Evolutionary conservation across 2,113 vertebrate genomes (phyloP).

Genomic region (Notothenia coriiceps): DNA sequence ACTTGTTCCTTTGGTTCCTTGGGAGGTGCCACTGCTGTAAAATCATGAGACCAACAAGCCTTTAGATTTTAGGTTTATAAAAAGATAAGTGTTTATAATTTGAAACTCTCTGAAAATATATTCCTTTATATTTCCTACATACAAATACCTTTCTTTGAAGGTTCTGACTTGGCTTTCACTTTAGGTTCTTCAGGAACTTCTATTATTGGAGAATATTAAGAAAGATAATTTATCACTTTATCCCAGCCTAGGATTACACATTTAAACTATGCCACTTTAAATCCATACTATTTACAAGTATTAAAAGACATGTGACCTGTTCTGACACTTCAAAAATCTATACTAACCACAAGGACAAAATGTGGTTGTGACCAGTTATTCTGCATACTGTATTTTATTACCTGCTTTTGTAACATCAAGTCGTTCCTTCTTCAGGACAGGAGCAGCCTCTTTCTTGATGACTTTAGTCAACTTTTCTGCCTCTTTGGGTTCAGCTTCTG

Average conservation of each 20-base stretch:
- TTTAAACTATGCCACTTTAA: too few species aligned
- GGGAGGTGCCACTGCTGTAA: background rate
- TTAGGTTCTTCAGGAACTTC: background rate
- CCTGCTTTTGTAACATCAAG: background rate
- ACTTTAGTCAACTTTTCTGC: constrained; percentile 18
- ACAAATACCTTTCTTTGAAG: background rate
- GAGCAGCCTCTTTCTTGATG: constrained; percentile 6
- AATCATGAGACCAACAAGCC: background rate
- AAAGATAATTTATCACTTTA: background rate
- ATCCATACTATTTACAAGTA: too few species aligned
- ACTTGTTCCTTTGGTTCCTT: background rate
- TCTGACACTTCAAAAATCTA: too few species aligned
- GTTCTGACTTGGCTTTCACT: background rate
- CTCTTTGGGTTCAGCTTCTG: constrained; percentile 45
- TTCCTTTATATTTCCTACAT: background rate
- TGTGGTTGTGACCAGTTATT: too few species aligned
- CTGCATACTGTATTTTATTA: background rate
- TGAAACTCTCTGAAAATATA: background rate
- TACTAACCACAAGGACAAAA: too few species aligned
- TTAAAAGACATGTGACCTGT: background rate
- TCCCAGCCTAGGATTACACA: background rate
- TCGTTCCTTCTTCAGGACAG: constrained; percentile 46
- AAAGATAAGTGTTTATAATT: background rate
- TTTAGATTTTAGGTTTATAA: background rate
- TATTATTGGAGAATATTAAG: background rate